Evolutionary conservation across 2,797 vertebrate genomes (phyloP).

Genomic region (Amazonetta brasiliensis): DNA sequence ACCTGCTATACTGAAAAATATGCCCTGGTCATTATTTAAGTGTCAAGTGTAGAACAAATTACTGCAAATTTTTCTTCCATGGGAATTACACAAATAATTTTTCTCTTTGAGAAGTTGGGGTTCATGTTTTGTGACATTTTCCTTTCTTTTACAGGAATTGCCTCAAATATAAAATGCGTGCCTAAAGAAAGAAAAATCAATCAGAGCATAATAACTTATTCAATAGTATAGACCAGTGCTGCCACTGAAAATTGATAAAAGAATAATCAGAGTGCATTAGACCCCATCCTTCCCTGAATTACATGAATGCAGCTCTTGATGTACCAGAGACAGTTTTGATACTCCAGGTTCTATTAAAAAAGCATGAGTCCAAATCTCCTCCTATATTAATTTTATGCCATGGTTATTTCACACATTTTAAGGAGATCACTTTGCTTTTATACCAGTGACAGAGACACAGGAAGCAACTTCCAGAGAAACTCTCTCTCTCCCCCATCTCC

Average conservation of each 20-base stretch:
- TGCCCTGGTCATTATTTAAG: background rate
- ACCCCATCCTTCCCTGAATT: conserved; percentile 30
- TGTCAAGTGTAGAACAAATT: background rate
- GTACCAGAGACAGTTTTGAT: background rate
- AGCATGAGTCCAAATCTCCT: background rate
- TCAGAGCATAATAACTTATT: conserved; percentile 62
- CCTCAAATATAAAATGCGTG: conserved; percentile 37
- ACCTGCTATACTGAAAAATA: background rate
- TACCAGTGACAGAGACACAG: background rate
- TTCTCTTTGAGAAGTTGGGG: background rate
- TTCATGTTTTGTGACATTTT: background rate
- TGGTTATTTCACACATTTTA: conserved; percentile 28
- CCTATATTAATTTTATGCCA: conserved; percentile 28
- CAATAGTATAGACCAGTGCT: conserved; percentile 44
- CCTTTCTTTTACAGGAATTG: conserved; percentile 30
- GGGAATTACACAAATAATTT: background rate
- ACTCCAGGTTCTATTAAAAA: background rate
- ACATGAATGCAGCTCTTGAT: background rate
- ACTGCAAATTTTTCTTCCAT: background rate
- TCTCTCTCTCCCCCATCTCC: fast-evolving
- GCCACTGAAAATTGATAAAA: conserved; percentile 46
- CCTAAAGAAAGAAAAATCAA: conserved; percentile 47
- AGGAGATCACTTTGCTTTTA: background rate
- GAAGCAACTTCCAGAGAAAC: background rate
- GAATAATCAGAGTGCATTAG: conserved; percentile 17